Evolutionary conservation across 1,140 invertebrate genomes (phyloP), one percentile per base, ranked within the genome.

Genomic region (Bombus confusus): DNA sequence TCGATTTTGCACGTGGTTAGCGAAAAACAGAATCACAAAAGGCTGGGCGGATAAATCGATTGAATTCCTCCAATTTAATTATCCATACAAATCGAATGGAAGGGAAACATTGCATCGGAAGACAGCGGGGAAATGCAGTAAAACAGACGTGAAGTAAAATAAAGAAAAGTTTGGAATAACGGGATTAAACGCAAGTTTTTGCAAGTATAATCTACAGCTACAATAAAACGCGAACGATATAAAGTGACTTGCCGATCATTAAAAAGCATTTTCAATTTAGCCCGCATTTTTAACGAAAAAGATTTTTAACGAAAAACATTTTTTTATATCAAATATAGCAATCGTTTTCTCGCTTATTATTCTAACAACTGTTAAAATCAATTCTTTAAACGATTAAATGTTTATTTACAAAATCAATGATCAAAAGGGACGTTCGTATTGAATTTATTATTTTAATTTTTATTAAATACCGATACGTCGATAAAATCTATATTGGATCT

Each of bases 21-120:
- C 72, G n/a, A 43, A 31, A 74, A 74, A 43, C 15, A 47, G 41
- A 25, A 31, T 34, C 41, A 74, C 72, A 74, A 74, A 74, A 74
- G 72, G n/a, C 31, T 8, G 41, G 28, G 6, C 9, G 18, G 41
- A 47, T 74, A 47, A 74, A 74, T 34, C 41, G 41, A 74, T 74
- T 12, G 72, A 43, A 74, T 74, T 74, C 72, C 41, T 31, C 3
- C 41, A 25, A 74, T 74, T 74, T 47, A 74, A 74, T 74, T 74
- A 47, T 74, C 72, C 72, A 74, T 74, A 41, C 41, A 74, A 74
- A 74, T 47, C 41, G 39, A 25, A n/a, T 43, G 39, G 28, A 31
- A 41, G 9, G 28, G 41, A 31, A 47, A n/a, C 72, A 34, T 47
- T 22, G 72, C 15, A 47, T 47, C 18, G 72, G 47, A 43, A 74